Evolutionary conservation across 1,140 invertebrate species (phyloP).

Genomic region (Plutomurus gul): DNA sequence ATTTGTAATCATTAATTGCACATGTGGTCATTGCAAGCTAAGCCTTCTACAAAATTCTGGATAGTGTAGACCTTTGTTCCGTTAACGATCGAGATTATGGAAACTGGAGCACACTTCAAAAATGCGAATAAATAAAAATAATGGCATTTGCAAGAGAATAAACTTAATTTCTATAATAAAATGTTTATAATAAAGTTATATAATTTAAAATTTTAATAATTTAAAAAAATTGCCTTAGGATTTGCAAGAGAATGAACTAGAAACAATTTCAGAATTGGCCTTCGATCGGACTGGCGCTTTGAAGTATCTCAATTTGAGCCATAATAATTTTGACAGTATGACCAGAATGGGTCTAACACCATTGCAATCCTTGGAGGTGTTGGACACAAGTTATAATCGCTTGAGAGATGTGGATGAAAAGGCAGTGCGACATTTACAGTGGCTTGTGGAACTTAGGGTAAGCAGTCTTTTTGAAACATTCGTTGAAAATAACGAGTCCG

Average conservation of each 20-base stretch:
- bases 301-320: conserved; percentile 79
- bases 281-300: conserved; percentile 77
- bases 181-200: too few species aligned
- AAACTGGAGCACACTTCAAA: too few species aligned
- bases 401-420: conserved; percentile 70
- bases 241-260: conserved; percentile 77
- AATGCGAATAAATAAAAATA: too few species aligned
- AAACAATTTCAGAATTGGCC: conserved; percentile 72
- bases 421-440: conserved; percentile 72
- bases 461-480: conserved; percentile 29
- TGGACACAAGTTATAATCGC: conserved; percentile 75
- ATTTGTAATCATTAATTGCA: too few species aligned
- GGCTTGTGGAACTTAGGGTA: conserved; percentile 79
- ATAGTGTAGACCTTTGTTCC: too few species aligned
- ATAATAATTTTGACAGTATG: conserved; percentile 65
- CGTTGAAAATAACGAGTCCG: not conserved
- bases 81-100: too few species aligned
- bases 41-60: too few species aligned
- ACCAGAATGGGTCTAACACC: conserved; percentile 73
- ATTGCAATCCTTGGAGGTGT: conserved; percentile 74
- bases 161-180: too few species aligned
- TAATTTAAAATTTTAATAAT: too few species aligned
- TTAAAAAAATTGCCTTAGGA: too few species aligned
- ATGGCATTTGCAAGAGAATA: too few species aligned
- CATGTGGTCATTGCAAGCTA: too few species aligned